These are phyloP conservation scores for Cryptosula pallasiana DNA, from an alignment of 2,888 invertebrate genomes.

Conservation along the genomic window DNA sequence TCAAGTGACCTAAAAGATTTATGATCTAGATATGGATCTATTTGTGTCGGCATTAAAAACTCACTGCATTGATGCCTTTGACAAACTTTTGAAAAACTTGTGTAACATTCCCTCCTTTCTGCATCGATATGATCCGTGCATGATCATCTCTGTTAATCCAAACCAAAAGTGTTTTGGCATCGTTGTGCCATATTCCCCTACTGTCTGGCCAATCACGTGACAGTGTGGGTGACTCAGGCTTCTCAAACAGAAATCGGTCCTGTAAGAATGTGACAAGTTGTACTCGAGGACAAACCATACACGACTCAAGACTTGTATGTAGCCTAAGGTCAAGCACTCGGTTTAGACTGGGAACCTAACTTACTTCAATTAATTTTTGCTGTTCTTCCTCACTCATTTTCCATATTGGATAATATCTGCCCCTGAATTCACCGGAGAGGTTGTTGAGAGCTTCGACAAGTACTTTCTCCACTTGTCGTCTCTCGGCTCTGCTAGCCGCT, in stretches of 20 bases:
- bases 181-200: conserved; percentile 79
- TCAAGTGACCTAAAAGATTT: too few species aligned
- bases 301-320: too few species aligned
- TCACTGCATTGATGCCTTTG: background rate
- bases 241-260: conserved; percentile 43
- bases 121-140: conserved; percentile 72
- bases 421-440: conserved; percentile 29
- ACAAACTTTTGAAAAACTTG: conserved; percentile 30
- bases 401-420: conserved; percentile 50
- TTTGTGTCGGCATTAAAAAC: too few species aligned
- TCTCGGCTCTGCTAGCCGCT: conserved; percentile 33
- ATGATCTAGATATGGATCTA: too few species aligned
- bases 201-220: conserved; percentile 87
- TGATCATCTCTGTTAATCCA: conserved; percentile 93
- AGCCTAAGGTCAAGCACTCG: too few species aligned
- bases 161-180: conserved; percentile 71
- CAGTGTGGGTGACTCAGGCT: conserved; percentile 25
- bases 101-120: conserved; percentile 55
- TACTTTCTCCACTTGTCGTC: conserved; percentile 32
- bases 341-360: too few species aligned
- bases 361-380: conserved; percentile 34
- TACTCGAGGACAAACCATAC: too few species aligned
- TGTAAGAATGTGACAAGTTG: too few species aligned
- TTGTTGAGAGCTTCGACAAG: conserved; percentile 25
- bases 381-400: conserved; percentile 36